Percentiles rank a stretch among this genome's conserved stretches.
Evolutionary conservation across 2,888 invertebrate species (phyloP).

Genomic region (Ypsolopha sequella): DNA sequence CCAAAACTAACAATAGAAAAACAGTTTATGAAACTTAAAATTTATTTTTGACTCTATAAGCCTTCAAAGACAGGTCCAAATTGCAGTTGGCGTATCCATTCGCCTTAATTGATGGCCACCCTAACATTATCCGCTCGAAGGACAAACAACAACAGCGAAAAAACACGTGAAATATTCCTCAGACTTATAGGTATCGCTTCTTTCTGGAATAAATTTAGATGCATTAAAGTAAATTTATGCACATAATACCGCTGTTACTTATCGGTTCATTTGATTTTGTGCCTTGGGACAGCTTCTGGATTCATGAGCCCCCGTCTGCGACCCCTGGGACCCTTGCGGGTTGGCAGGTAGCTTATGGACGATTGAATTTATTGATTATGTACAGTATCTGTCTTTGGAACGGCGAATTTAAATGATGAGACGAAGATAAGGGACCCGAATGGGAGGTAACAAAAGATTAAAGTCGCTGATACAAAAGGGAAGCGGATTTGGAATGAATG

Average conservation of each 20-base stretch:
- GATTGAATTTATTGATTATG: constrained; percentile 2
- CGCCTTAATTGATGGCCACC: constrained; percentile 2
- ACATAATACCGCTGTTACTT: constrained; percentile 21
- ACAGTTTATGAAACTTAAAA: no score
- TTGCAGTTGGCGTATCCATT: no score
- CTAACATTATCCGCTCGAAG: constrained; percentile 1
- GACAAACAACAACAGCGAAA: constrained; percentile 1
- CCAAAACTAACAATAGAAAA: no score
- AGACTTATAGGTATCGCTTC: constrained; percentile 13
- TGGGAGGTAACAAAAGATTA: no score
- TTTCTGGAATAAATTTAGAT: constrained; percentile 32
- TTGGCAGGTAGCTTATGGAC: constrained; percentile 1
- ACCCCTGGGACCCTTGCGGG: neutral
- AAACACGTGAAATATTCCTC: constrained; percentile 2
- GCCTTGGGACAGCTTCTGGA: constrained; percentile 3
- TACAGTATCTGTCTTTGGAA: neutral
- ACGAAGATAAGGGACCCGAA: no score
- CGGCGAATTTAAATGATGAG: no score
- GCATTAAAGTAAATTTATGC: constrained; percentile 32
- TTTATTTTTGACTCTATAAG: no score
- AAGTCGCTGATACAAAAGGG: no score
- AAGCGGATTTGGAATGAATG: no score
- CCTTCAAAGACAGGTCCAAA: no score
- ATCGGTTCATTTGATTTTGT: constrained; percentile 5
- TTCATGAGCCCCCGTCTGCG: neutral